A percentile compares a stretch with the other conserved stretches of the same genome.
Conservation (phyloP, 2,113 vertebrate species). For the Otolemur garnettii region DNA sequence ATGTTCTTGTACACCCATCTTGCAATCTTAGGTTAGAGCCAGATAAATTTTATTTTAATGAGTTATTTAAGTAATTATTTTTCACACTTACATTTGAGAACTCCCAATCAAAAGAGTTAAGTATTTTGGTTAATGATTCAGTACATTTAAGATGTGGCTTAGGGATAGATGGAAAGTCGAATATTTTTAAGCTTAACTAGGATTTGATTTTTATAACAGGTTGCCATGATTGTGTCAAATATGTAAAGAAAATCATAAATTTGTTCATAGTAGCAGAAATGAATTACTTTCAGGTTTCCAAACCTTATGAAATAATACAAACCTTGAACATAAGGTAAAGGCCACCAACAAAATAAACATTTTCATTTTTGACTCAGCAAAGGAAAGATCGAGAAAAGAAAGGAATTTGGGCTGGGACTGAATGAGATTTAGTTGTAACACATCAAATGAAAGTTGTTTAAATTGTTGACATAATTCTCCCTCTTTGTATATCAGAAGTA, state of each 20-base stretch:
- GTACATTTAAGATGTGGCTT: background rate
- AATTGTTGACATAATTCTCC: background rate
- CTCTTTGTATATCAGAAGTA: conserved; percentile 6
- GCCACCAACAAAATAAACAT: background rate
- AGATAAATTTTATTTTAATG: background rate
- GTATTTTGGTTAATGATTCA: background rate
- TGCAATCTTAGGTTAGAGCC: background rate
- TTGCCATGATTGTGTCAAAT: background rate
- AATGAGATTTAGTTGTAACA: background rate
- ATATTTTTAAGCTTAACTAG: background rate
- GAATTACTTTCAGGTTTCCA: background rate
- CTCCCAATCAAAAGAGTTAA: background rate
- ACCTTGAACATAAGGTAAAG: background rate
- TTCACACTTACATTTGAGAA: background rate
- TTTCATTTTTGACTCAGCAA: conserved; percentile 48
- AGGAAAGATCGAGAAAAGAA: background rate
- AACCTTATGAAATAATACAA: background rate
- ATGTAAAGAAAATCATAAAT: conserved; percentile 1
- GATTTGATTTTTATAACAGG: background rate
- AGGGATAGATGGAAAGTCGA: background rate
- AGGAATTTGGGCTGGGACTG: background rate
- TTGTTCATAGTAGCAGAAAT: background rate
- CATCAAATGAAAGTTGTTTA: background rate
- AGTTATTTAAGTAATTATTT: conserved; percentile 40
- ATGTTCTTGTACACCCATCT: background rate